A percentile compares a stretch with the other conserved stretches of the same genome.
These are phyloP conservation scores for Branchinecta lynchi DNA, from an alignment of 1,140 invertebrate genomes.

Conservation along the genomic window DNA sequence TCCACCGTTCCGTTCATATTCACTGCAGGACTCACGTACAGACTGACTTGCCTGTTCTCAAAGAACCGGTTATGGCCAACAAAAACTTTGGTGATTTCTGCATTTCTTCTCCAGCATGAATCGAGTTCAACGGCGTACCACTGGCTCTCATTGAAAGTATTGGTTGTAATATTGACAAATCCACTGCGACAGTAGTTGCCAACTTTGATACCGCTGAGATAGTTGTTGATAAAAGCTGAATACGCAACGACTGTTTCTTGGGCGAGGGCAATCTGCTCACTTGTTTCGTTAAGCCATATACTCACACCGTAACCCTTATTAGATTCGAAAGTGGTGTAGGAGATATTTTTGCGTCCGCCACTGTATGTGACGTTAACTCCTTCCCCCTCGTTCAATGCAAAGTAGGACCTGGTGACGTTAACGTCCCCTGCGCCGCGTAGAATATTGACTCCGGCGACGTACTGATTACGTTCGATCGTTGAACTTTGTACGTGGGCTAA, in stretches of 20 bases:
- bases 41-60: conserved; percentile 52
- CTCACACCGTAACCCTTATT: conserved; percentile 72
- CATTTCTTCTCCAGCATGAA: conserved; percentile 48
- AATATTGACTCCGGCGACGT: conserved; percentile 73
- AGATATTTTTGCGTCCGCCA: conserved; percentile 75
- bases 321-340: conserved; percentile 56
- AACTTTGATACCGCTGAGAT: conserved; percentile 62
- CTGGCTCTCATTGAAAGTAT: conserved; percentile 57
- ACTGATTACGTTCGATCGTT: conserved; percentile 67
- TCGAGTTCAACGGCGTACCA: conserved; percentile 57
- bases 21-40: conserved; percentile 65
- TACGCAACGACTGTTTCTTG: conserved; percentile 75
- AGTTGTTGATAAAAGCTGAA: conserved; percentile 64
- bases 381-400: conserved; percentile 70
- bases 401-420: conserved; percentile 72
- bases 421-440: conserved; percentile 72
- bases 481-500: conserved; percentile 60
- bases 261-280: conserved; percentile 55
- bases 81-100: conserved; percentile 42
- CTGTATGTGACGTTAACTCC: conserved; percentile 38
- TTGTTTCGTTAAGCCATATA: conserved; percentile 73
- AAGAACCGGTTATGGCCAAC: conserved; percentile 73
- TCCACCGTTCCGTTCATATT: conserved; percentile 63
- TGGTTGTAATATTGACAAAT: conserved; percentile 65
- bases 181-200: conserved; percentile 54